Evolutionary conservation across 2,888 invertebrate species (phyloP), one percentile per base, ranked within the genome.

Genomic region (Nomada ferruginata): DNA sequence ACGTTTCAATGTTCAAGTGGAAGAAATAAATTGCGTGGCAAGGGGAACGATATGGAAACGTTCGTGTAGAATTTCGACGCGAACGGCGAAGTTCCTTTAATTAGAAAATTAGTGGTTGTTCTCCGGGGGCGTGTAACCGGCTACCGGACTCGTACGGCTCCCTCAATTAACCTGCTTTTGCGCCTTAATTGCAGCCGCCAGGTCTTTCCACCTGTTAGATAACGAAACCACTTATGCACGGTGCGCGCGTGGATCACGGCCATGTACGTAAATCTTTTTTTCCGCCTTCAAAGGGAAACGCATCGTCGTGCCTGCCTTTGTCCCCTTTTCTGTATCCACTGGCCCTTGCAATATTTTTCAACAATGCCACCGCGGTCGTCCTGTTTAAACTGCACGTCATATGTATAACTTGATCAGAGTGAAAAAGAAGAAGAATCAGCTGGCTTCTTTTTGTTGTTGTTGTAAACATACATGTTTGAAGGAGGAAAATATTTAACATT

Each of bases 171-270:
- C 83, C 82, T 77, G 78, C 78, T 85, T 85, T 74, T 66, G 72
- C 78, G 84, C 77, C 81, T 85, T 85, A 84, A 85, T 84, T 84
- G 75, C 75, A 78, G 70, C 73, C 84, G 78, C 70, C 55, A 80
- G 75, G 66, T 75, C 80, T 75, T 80, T 82, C 82, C 83, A 83
- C 83, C 83, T 83, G 83, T 83, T 82, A 83, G 82, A 83, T 76
- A 82, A 83, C 82, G 82, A 81, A 80, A 76, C 81, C 81, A 82
- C 81, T 82, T 82, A 81, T 72, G 68, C 70, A 59, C 72, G 68
- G 36, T 64, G 66, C 73, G 60, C 65, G 63, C 73, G 72, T 7
- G 53, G 47, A 79, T 73, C 64, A 61, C 20, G 29, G 9, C 23
- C 23, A 15, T 42, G 55, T 52, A 53, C 61, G 70, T 66, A 79